A percentile compares a stretch with the other conserved stretches of the same genome.
Evolutionary conservation across 2,888 invertebrate species (phyloP).

Genomic region (Acanthoscelides obtectus): DNA sequence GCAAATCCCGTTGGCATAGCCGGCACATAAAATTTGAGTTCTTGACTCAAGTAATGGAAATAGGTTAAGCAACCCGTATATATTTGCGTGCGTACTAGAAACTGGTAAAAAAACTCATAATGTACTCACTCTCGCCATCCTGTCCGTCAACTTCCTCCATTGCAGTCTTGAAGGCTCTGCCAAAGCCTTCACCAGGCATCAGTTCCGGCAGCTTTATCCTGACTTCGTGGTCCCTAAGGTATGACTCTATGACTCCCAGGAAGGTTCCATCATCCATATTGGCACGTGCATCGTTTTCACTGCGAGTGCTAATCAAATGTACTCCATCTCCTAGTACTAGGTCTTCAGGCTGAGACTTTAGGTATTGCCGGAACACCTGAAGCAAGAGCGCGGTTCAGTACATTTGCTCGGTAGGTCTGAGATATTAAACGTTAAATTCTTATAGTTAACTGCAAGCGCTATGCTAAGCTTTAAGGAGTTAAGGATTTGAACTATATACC

Average conservation of each 20-base stretch:
- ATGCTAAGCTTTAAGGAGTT: no score
- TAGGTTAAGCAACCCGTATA: no score
- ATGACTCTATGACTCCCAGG: constrained; percentile 59
- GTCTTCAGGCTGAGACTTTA: constrained; percentile 52
- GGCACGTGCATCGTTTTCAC: constrained; percentile 49
- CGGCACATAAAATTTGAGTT: no score
- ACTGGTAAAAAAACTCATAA: neutral
- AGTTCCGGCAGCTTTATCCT: constrained; percentile 67
- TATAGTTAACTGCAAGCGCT: no score
- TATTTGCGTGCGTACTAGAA: no score
- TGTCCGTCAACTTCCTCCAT: constrained; percentile 48
- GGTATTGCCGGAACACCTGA: constrained; percentile 50
- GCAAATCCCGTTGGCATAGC: no score
- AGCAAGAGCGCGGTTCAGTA: constrained; percentile 24
- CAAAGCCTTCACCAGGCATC: constrained; percentile 59
- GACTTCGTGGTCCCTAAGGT: constrained; percentile 67
- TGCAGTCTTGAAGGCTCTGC: constrained; percentile 52
- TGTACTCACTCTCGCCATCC: constrained; percentile 51
- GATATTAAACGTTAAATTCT: no score
- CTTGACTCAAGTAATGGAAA: no score
- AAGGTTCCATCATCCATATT: constrained; percentile 52
- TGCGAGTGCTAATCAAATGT: constrained; percentile 50
- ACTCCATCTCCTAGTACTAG: constrained; percentile 61
- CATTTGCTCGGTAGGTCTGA: no score
- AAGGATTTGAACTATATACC: no score